A percentile compares a stretch with the other conserved stretches of the same genome.
Evolutionary conservation across 2,113 vertebrate species (phyloP).

Genomic region (Neopipo cinnamomea): DNA sequence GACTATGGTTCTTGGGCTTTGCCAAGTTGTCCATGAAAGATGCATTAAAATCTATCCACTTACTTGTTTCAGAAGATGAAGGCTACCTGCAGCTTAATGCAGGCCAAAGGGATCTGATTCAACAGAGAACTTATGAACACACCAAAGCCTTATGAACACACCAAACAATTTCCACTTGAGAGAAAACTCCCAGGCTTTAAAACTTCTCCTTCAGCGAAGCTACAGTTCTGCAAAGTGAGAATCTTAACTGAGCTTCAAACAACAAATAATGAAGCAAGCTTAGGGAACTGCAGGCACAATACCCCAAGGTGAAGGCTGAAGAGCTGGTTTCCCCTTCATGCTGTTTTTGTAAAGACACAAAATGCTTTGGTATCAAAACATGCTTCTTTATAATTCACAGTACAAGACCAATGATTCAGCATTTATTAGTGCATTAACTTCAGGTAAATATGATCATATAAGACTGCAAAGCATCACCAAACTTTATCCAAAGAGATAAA

Average conservation of each 20-base stretch:
- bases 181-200: neutral
- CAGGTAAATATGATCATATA: neutral
- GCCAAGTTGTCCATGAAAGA: neutral
- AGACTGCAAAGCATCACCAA: neutral
- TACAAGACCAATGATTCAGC: neutral
- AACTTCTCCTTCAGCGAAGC: neutral
- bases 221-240: neutral
- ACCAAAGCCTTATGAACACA: too few species aligned
- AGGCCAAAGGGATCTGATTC: neutral
- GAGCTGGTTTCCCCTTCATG: neutral
- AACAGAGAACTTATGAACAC: neutral
- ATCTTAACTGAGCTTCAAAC: neutral
- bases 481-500: neutral
- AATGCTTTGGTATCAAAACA: neutral
- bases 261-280: neutral
- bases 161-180: neutral
- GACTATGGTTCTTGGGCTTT: neutral
- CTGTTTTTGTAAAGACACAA: neutral
- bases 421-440: neutral
- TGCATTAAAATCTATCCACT: neutral
- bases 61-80: neutral
- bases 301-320: neutral
- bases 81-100: neutral
- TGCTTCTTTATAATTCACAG: neutral
- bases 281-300: neutral